Evolutionary conservation across 2,888 invertebrate genomes (phyloP).

Genomic region (Mechanitis mazaeus): DNA sequence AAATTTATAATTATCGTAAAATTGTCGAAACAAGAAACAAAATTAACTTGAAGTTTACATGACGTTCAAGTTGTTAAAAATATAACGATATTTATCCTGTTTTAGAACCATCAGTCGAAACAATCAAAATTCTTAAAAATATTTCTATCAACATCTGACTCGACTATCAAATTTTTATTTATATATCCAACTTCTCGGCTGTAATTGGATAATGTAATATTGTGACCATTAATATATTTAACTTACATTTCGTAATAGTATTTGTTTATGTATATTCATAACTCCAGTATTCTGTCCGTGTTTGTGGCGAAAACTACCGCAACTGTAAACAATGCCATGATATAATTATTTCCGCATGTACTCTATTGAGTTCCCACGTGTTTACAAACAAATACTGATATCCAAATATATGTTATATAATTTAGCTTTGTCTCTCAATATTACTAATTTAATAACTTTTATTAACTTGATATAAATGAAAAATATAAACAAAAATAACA

Average conservation of each 20-base stretch:
- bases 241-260: conserved; percentile 17
- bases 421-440: neutral
- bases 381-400: conserved; percentile 37
- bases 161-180: no score
- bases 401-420: conserved; percentile 15
- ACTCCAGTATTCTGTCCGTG: conserved; percentile 7
- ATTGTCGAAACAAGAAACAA: neutral
- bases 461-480: no score
- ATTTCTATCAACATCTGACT: no score
- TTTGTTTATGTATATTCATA: conserved; percentile 13
- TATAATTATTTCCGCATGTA: conserved; percentile 11
- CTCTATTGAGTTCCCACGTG: conserved; percentile 13
- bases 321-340: conserved; percentile 36
- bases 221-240: neutral
- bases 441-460: no score
- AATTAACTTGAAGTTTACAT: neutral
- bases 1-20: neutral
- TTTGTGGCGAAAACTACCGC: conserved; percentile 21
- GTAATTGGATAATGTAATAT: no score
- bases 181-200: no score
- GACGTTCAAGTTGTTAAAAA: no score
- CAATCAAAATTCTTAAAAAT: no score
- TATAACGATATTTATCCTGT: no score
- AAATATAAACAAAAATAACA: no score
- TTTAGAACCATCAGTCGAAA: no score